phyloP scores from a whole-genome alignment of 2,797 vertebrate species.

The Gorsachius magnificus region DNA sequence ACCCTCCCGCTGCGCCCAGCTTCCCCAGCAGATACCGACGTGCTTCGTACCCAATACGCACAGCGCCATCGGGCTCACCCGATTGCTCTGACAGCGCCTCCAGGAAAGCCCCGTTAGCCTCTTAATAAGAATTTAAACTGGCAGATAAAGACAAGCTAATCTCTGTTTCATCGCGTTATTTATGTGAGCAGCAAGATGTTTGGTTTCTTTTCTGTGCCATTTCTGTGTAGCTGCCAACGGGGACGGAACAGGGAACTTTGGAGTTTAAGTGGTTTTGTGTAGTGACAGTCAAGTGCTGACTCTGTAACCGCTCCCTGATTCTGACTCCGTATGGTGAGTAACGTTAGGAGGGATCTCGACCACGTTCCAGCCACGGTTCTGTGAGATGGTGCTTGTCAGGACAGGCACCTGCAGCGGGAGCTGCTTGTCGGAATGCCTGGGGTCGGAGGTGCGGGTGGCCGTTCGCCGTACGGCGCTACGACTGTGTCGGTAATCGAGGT shows the following conservation, averaged over 20 bases:
- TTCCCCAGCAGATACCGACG: fast-evolving
- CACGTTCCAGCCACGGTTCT: not conserved
- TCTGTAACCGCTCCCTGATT: not conserved
- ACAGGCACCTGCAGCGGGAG: not conserved
- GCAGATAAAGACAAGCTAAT: not conserved
- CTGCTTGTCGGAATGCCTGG: not conserved
- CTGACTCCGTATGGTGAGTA: fast-evolving
- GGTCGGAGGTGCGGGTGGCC: fast-evolving
- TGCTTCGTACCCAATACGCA: not conserved
- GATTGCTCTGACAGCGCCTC: not conserved
- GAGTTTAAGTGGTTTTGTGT: not conserved
- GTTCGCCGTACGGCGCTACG: not conserved
- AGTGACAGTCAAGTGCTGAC: not conserved
- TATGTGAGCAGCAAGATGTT: not conserved
- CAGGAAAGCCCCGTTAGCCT: not conserved
- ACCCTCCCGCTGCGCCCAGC: fast-evolving
- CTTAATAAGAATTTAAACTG: not conserved
- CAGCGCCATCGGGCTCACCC: not conserved
- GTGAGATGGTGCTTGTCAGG: not conserved
- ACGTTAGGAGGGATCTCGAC: not conserved
- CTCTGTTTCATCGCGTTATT: not conserved
- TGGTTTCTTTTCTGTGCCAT: not conserved
- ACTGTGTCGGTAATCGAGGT: too few species aligned
- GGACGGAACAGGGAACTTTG: not conserved
- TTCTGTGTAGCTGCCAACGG: not conserved